Conservation (phyloP, 92 coral and sea anemone species). For the Micromussa lordhowensis region DNA sequence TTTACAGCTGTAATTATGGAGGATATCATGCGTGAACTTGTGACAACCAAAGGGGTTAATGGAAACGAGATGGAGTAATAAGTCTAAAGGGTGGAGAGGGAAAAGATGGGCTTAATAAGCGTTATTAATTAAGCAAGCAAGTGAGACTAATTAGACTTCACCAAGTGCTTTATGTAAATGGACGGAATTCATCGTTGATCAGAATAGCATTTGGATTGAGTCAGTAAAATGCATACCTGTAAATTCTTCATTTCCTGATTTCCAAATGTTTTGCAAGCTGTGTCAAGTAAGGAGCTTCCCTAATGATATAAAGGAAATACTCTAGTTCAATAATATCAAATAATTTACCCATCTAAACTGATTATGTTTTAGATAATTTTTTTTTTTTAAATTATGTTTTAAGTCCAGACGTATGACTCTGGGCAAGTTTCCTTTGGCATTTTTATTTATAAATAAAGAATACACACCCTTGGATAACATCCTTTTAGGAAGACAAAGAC, state of each 20-base stretch:
- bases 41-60: not conserved
- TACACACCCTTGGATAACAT: not conserved
- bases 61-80: not conserved
- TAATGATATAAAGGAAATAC: not conserved
- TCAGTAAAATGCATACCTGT: constrained; percentile 29
- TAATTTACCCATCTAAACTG: not conserved
- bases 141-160: too few species aligned
- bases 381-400: too few species aligned
- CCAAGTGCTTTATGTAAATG: not conserved
- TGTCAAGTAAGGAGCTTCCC: constrained; percentile 66
- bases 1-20: too few species aligned
- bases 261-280: constrained; percentile 70
- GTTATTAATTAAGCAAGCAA: too few species aligned
- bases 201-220: not conserved
- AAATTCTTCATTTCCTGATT: constrained; percentile 34
- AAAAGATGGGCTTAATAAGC: too few species aligned
- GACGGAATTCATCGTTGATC: not conserved
- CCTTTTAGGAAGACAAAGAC: too few species aligned
- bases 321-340: not conserved
- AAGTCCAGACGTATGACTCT: too few species aligned
- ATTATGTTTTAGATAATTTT: too few species aligned
- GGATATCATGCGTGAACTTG: not conserved
- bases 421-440: too few species aligned
- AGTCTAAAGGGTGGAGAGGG: not conserved
- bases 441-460: too few species aligned